These are phyloP conservation scores for Idaea aversata DNA, from an alignment of 2,888 invertebrate genomes.

Conservation along the genomic window DNA sequence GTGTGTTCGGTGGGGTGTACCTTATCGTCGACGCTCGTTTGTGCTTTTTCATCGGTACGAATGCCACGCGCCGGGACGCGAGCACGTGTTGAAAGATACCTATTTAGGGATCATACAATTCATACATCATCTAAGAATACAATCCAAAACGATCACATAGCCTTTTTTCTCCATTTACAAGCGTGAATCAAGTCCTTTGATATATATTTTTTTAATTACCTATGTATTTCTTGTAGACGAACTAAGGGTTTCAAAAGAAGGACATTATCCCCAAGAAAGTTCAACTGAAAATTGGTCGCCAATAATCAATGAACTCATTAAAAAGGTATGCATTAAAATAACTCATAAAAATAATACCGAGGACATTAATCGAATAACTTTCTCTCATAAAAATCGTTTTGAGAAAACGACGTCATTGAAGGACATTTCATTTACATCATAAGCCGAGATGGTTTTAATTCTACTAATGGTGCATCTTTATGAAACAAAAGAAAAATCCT, in stretches of 20 bases:
- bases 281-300: slow-evolving; percentile 92
- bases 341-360: not conserved
- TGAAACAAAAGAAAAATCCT: slow-evolving; percentile 16
- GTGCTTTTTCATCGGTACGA: no score
- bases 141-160: no score
- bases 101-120: no score
- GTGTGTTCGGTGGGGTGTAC: no score
- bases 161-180: no score
- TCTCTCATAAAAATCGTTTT: not conserved
- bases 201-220: not conserved
- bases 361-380: no score
- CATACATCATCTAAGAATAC: no score
- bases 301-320: slow-evolving; percentile 91
- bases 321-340: slow-evolving; percentile 84
- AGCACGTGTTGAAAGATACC: no score
- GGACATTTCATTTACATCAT: slow-evolving; percentile 7
- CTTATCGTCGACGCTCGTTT: no score
- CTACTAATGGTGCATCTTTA: not conserved
- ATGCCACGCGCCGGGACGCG: no score
- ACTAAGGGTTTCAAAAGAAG: slow-evolving; percentile 91
- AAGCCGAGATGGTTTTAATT: not conserved
- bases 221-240: slow-evolving; percentile 82
- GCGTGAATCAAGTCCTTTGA: no score
- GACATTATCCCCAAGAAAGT: slow-evolving; percentile 90
- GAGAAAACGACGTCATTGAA: slow-evolving; percentile 3